phyloP scores from a whole-genome alignment of 2,113 vertebrate genomes.

The Solea solea region DNA sequence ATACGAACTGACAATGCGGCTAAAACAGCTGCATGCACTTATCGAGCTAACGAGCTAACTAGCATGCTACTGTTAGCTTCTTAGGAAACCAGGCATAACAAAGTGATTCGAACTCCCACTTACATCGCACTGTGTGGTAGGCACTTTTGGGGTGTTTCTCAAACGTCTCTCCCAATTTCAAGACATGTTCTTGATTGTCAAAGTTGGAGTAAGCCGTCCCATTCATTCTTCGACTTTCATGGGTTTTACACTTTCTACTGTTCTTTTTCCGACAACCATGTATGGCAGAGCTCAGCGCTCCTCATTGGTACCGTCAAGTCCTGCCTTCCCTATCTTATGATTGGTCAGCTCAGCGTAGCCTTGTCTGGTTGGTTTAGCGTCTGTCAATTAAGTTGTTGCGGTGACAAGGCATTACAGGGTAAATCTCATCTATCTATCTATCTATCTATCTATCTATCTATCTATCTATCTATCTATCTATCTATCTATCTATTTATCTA shows the following conservation, averaged over 20 bases:
- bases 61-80: constrained; percentile 57
- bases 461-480: no score
- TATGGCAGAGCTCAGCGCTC: constrained; percentile 35
- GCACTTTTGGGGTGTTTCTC: constrained; percentile 92
- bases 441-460: no score
- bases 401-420: constrained; percentile 14
- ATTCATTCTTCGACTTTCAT: constrained; percentile 85
- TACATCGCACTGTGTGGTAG: constrained; percentile 96
- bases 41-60: constrained; percentile 56
- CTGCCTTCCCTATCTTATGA: constrained; percentile 50
- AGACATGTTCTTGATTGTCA: constrained; percentile 89
- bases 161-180: constrained; percentile 93
- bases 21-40: constrained; percentile 4
- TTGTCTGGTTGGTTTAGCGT: constrained; percentile 26
- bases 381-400: constrained; percentile 43
- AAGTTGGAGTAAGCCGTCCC: constrained; percentile 84
- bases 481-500: no score
- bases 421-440: not conserved
- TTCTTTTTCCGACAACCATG: constrained; percentile 64
- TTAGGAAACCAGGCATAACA: not conserved
- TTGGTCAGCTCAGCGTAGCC: constrained; percentile 38
- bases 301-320: constrained; percentile 33
- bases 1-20: not conserved
- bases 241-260: constrained; percentile 64
- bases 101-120: constrained; percentile 71